Evolutionary conservation across 1,140 invertebrate genomes (phyloP), one percentile per base, ranked within the genome.

Genomic region (Cecropterus lyciades): DNA sequence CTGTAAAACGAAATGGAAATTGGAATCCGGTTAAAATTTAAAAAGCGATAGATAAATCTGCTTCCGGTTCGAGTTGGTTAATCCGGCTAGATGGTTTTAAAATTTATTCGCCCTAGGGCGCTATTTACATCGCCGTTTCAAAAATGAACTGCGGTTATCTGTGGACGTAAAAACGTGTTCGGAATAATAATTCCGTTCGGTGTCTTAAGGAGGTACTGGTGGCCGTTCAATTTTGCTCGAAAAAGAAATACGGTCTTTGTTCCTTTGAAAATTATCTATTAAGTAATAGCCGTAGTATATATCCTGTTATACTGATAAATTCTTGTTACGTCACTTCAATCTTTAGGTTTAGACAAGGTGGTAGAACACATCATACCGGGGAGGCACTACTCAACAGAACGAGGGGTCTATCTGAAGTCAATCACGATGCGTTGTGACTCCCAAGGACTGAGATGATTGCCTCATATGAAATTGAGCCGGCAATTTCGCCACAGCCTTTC

Each of bases 141-240:
- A 84, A 87, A 87, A 87, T 87, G 85, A 87, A 85, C 70, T 79
- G 77, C 78, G 83, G 81, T 87, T 87, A 87, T 87, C 85, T 84
- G 63, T 56, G 79, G 80, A 81, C 84, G 80, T 79, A 76, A 73
- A 73, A 77, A 85, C 82, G 84, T 84, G 84, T 76, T 70, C 73
- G 66, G 84, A 84, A 83, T 86, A 82, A 77, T 69, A 84, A 84
- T 83, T 71, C 52, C 16, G 65, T 63, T 77, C 65, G 66, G n/a
- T n/a, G 53, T 65, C 59, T 43, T 27, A 37, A 53, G 40, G 43
- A 33, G 43, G 43, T 30, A 24, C 43, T 48, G 20, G 20, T 6
- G 15, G 15, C 14, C 11, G 9, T 5, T 55, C 11, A 40, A 40
- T 37, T 55, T 17, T n/a, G 52, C 15, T n/a, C n/a, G 7, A 0